Percentiles rank a stretch among this genome's conserved stretches.
Conservation (phyloP, 2,113 vertebrate genomes). For the Trinectes maculatus region DNA sequence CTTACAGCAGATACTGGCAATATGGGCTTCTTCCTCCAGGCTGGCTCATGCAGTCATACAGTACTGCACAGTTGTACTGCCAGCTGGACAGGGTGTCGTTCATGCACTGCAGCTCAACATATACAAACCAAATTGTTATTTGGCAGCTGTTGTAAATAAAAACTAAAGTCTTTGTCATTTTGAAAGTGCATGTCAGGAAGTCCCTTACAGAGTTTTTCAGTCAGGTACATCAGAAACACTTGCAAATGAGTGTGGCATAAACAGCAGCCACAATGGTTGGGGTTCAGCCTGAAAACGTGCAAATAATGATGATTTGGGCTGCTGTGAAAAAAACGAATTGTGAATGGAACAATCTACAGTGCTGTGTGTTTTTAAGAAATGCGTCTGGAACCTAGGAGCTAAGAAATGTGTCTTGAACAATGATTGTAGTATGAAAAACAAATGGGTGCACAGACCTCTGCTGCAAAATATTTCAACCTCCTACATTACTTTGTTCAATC, state of each 20-base stretch:
- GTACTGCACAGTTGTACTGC: conserved; percentile 4
- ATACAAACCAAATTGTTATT: conserved; percentile 48
- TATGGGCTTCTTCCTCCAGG: conserved; percentile 11
- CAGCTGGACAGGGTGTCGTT: conserved; percentile 29
- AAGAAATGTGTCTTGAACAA: too few relatives aligned
- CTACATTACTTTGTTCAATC: too few relatives aligned
- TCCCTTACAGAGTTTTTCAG: conserved; percentile 4
- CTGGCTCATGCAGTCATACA: conserved; percentile 9
- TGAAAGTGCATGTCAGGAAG: conserved; percentile 1
- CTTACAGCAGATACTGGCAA: conserved; percentile 32
- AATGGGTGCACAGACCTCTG: not conserved
- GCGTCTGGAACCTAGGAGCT: too few relatives aligned
- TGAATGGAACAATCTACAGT: not conserved
- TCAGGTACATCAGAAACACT: conserved; percentile 29
- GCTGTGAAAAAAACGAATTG: not conserved
- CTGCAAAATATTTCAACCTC: not conserved
- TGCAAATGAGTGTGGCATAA: not conserved
- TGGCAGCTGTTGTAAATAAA: conserved; percentile 46
- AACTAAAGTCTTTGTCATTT: conserved; percentile 23
- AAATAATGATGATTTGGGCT: not conserved
- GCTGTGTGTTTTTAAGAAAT: too few relatives aligned
- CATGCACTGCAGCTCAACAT: conserved; percentile 25
- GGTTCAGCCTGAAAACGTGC: not conserved
- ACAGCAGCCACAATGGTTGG: not conserved
- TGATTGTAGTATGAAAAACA: too few relatives aligned